Evolutionary conservation across 1,140 invertebrate genomes (phyloP).

Genomic region (Doryteuthis pealeii): DNA sequence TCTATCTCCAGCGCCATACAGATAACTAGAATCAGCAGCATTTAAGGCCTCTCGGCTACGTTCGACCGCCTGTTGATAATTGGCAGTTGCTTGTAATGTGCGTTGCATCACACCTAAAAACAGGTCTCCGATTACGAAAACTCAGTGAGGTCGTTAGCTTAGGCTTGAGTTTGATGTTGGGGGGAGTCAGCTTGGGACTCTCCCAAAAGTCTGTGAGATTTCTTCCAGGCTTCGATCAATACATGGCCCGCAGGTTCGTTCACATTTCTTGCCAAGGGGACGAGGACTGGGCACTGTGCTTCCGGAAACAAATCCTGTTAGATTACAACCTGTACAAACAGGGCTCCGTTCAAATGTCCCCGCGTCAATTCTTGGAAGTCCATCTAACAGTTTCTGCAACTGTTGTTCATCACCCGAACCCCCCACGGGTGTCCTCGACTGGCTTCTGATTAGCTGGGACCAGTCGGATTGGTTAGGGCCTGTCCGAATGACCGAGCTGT

Average conservation of each 20-base stretch:
- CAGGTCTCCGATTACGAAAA: constrained; percentile 27
- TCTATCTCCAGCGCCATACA: constrained; percentile 17
- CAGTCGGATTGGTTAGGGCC: constrained; percentile 55
- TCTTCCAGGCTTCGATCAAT: constrained; percentile 53
- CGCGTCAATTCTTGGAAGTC: constrained; percentile 47
- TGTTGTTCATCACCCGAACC: constrained; percentile 44
- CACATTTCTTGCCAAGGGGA: constrained; percentile 25
- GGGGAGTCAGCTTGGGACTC: constrained; percentile 3
- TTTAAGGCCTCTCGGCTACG: background rate
- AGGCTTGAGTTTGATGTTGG: constrained; percentile 19
- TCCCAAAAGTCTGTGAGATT: constrained; percentile 33
- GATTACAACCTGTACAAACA: constrained; percentile 13
- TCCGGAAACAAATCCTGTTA: background rate
- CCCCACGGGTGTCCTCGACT: constrained; percentile 22
- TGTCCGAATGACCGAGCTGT: constrained; percentile 52
- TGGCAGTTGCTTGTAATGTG: constrained; percentile 12
- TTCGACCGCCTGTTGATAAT: constrained; percentile 8
- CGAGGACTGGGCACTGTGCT: constrained; percentile 22
- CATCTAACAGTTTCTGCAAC: constrained; percentile 46
- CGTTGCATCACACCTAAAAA: constrained; percentile 18
- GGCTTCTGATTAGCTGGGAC: constrained; percentile 39
- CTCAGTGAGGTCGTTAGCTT: constrained; percentile 1
- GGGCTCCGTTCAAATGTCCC: constrained; percentile 47
- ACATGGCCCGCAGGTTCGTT: constrained; percentile 41
- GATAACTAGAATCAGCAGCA: background rate